Evolutionary conservation across 1,140 invertebrate genomes (phyloP), one percentile per base, ranked within the genome.

Genomic region (Micrasema minimum): DNA sequence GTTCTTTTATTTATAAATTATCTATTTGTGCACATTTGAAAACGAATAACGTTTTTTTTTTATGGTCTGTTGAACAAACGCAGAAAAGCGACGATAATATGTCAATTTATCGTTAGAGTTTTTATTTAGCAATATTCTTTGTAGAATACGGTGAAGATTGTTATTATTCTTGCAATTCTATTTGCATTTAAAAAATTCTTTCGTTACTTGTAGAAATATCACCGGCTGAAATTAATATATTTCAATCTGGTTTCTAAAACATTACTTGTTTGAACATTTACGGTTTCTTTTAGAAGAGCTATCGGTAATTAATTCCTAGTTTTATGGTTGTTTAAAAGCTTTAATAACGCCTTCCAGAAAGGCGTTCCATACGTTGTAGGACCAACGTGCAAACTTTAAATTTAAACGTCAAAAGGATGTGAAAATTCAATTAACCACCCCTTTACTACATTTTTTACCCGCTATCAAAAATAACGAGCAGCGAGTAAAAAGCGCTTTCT

Each of bases 401-500:
- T 31, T 71, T 50, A 9, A 11, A 41, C 64, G 72, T 64, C 69
- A 69, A 66, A 66, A 69, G 61, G 55, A 22, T 69, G 67, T 50
- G 67, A 61, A 69, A 69, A 62, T 69, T 62, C 45, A 69, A 69
- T 69, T 69, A n/a, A 50, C 51, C 1, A 41, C n/a, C 50, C 10
- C 51, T 53, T 23, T 4, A 16, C 37, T 45, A 14, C 43, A 45
- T 6, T 16, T 16, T 14, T 16, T 3, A 1, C n/a, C 43, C 43
- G n/a, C 23, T 37, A 37, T 31, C n/a, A 35, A 23, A 9, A 31
- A 57, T 37, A 37, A 23, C 37, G 35, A 37, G 35, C 31, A 57
- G 14, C 37, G 16, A 7, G 11, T 18, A 9, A 2, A n/a, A 16
- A 37, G 12, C 26, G n/a, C 31, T 35, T 9, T n/a, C n/a, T n/a